Evolutionary conservation across 1,140 invertebrate species (phyloP), one percentile per base, ranked within the genome.

Genomic region (Drosophila albomicans): DNA sequence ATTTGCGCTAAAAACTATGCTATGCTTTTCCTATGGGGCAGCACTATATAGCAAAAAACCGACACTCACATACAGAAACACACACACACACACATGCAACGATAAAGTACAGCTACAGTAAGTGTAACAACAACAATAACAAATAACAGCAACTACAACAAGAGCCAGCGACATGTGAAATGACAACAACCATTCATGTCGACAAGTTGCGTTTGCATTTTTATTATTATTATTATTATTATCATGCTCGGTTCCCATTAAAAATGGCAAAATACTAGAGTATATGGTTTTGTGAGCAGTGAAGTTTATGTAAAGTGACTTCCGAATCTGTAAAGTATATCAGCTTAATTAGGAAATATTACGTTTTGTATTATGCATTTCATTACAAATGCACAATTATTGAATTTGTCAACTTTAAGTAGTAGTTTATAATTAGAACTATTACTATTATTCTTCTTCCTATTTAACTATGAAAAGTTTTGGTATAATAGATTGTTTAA

Each of bases 151-250:
- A 65, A 25, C 59, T 61, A 25, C 43, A 45, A 56, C 28, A 81
- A 48, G 35, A 56, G 57, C 49, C 75, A 73, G 70, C 65, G 49
- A 69, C 66, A 78, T 81, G 81, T 71, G 67, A 82, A 88, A 88
- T 78, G 77, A 84, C 85, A 87, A 87, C 84, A 87, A 88, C 84
- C 78, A 88, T 84, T 88, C 84, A 88, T 88, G 84, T 88, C 85
- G 84, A 88, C 84, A 88, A 88, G 84, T 88, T 88, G 84, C 80
- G 51, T 67, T 85, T 75, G 68, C 81, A 80, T 84, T 87, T 79
- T 61, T 75, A 38, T 38, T 38, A 38, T 38, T 38, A 38, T 38
- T 38, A 10, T 38, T 32, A 7, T 32, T 32, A 32, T 72, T 51
- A 64, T 49, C 6, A 43, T 35, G 25, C 43, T 41, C 45, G 4